phyloP scores from a whole-genome alignment of 2,888 invertebrate genomes.

The Nymphalis c-album region DNA sequence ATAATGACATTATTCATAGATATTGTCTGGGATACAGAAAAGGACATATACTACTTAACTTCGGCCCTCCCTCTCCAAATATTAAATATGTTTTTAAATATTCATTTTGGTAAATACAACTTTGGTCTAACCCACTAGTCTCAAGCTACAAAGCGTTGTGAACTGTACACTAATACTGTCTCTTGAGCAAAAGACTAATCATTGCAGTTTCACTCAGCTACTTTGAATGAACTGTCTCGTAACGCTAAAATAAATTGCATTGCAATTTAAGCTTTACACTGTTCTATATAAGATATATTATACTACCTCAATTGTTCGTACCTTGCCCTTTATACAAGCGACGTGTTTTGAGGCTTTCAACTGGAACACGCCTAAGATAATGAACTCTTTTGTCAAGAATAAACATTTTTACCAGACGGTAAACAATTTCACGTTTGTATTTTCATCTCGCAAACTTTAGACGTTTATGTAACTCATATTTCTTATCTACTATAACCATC shows the following conservation, averaged over 20 bases:
- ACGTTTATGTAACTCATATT: slow-evolving; percentile 1
- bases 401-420: slow-evolving; percentile 25
- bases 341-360: slow-evolving; percentile 23
- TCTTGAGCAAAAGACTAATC: slow-evolving; percentile 15
- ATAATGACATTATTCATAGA: too few relatives aligned
- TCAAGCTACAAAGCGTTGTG: background rate
- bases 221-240: slow-evolving; percentile 10
- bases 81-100: too few relatives aligned
- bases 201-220: slow-evolving; percentile 10
- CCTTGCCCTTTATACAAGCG: slow-evolving; percentile 7
- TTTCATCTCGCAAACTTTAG: slow-evolving; percentile 14
- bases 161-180: slow-evolving; percentile 2
- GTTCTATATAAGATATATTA: background rate
- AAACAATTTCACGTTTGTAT: slow-evolving; percentile 13
- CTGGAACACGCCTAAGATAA: slow-evolving; percentile 28
- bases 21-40: too few relatives aligned
- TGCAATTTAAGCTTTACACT: background rate
- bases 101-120: too few relatives aligned
- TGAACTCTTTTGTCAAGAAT: slow-evolving; percentile 31
- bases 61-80: too few relatives aligned
- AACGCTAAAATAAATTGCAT: background rate
- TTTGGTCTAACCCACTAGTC: too few relatives aligned
- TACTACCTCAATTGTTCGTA: background rate
- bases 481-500: background rate
- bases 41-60: too few relatives aligned